phyloP scores from a whole-genome alignment of 2,113 vertebrate species.

The Centropristis striata region DNA sequence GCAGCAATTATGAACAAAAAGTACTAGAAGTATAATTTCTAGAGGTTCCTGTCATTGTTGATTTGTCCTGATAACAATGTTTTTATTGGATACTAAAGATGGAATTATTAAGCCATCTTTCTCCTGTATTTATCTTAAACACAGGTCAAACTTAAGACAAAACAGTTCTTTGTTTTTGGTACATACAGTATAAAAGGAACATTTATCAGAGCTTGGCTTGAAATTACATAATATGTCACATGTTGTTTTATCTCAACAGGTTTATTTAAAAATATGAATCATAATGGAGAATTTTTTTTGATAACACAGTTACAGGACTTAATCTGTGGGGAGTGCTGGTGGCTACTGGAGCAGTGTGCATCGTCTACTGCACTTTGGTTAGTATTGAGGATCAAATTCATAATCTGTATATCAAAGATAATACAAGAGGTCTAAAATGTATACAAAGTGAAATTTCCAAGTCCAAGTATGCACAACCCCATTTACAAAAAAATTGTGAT shows the following conservation, averaged over 20 bases:
- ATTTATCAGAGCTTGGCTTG: background rate
- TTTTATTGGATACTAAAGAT: too few species aligned
- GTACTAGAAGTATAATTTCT: background rate
- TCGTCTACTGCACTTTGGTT: slow-evolving; percentile 88
- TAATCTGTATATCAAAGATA: background rate
- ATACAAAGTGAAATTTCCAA: background rate
- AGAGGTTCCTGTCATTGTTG: background rate
- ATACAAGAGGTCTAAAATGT: background rate
- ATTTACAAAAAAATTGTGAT: too few species aligned
- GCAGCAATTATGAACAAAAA: background rate
- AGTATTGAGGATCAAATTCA: slow-evolving; percentile 49
- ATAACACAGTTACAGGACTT: slow-evolving; percentile 84
- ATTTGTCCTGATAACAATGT: slow-evolving; percentile 9
- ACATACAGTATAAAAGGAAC: background rate
- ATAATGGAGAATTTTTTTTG: slow-evolving; percentile 16
- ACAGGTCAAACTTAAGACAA: background rate
- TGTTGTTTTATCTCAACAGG: background rate
- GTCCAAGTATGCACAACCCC: background rate
- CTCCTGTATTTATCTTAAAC: background rate
- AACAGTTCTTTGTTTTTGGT: background rate
- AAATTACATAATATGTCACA: background rate
- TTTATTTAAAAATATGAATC: background rate
- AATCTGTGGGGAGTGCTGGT: slow-evolving; percentile 88
- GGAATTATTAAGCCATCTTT: too few species aligned
- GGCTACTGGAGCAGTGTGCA: slow-evolving; percentile 86